Evolutionary conservation across 1,140 invertebrate species (phyloP).

Genomic region (Dryas iulia): DNA sequence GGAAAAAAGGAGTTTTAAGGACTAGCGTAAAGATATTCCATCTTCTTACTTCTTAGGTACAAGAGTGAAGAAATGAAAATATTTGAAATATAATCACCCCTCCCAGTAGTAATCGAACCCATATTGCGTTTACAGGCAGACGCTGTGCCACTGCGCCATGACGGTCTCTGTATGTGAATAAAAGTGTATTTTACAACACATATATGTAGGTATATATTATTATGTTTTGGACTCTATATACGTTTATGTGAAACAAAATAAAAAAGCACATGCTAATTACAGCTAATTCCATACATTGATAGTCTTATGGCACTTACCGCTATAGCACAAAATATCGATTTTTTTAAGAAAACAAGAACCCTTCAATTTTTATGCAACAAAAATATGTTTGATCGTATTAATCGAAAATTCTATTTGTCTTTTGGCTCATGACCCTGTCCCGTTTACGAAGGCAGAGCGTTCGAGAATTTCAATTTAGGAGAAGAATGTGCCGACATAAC

Average conservation of each 20-base stretch:
- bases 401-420: constrained; percentile 79
- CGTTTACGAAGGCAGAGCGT: constrained; percentile 69
- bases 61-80: no score
- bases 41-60: no score
- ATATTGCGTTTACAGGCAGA: no score
- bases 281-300: neutral
- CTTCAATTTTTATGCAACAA: constrained; percentile 2
- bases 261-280: neutral
- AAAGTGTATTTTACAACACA: no score
- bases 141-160: no score
- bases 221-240: no score
- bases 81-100: no score
- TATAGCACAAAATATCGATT: neutral
- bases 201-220: no score
- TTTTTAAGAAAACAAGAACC: neutral
- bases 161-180: no score
- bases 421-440: constrained; percentile 73
- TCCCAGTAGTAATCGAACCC: no score
- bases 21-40: no score
- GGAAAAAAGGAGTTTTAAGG: no score
- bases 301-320: neutral
- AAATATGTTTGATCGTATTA: constrained; percentile 70
- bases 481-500: constrained; percentile 79
- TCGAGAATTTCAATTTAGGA: constrained; percentile 80
- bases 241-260: neutral